Conservation (phyloP, 2,113 vertebrate genomes). For the Pholis gunnellus region DNA sequence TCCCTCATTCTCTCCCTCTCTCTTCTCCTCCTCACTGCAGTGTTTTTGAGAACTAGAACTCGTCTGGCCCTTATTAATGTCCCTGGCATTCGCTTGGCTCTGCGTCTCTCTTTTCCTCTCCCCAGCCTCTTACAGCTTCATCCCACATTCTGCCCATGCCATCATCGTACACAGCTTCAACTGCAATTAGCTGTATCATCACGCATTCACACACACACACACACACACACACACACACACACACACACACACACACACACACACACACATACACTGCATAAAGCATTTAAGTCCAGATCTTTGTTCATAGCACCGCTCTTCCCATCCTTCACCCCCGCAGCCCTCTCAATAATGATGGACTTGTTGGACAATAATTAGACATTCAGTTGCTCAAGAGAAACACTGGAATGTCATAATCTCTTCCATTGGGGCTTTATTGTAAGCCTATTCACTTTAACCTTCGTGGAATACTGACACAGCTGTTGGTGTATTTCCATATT, state of each 20-base stretch:
- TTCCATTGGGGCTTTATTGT: conserved; percentile 39
- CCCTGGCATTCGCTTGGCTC: conserved; percentile 61
- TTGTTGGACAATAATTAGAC: conserved; percentile 72
- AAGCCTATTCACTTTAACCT: conserved; percentile 23
- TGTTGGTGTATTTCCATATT: conserved; percentile 13
- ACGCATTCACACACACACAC: conserved; percentile 12
- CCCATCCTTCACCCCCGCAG: conserved; percentile 38
- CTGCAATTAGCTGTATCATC: conserved; percentile 67
- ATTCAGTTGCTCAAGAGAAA: conserved; percentile 34
- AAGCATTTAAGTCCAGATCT: conserved; percentile 31
- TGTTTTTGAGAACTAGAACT: conserved; percentile 66
- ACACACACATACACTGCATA: conserved; percentile 15
- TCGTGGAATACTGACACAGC: conserved; percentile 6
- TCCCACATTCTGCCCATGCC: conserved; percentile 62
- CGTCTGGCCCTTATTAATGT: conserved; percentile 74
- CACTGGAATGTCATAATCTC: conserved; percentile 26
- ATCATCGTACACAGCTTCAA: conserved; percentile 54
- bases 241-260: conserved; percentile 24
- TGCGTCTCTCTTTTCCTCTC: conserved; percentile 50
- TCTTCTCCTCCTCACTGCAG: conserved; percentile 25
- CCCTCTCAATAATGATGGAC: conserved; percentile 53
- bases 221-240: conserved; percentile 24
- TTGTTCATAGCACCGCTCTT: conserved; percentile 26
- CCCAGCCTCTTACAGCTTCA: conserved; percentile 66
- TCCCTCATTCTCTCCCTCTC: conserved; percentile 33